These are phyloP conservation scores for Perdita meconis DNA, from an alignment of 2,888 invertebrate genomes.

Conservation along the genomic window DNA sequence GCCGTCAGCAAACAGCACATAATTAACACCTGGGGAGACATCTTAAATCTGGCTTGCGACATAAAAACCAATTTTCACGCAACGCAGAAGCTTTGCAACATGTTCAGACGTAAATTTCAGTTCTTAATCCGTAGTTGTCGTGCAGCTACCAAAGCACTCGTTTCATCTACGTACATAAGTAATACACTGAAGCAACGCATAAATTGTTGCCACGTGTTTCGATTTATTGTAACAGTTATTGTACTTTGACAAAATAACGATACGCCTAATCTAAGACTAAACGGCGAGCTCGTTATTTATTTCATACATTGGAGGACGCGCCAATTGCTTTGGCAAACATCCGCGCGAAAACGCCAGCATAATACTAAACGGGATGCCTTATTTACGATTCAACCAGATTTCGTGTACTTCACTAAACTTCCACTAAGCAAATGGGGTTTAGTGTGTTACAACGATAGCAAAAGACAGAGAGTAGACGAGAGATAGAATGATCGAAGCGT, in stretches of 20 bases:
- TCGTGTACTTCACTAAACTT: constrained; percentile 40
- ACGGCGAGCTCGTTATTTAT: constrained; percentile 34
- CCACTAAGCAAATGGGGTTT: constrained; percentile 43
- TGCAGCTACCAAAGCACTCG: constrained; percentile 16
- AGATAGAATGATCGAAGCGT: constrained; percentile 78
- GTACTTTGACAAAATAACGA: constrained; percentile 38
- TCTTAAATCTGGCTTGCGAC: too few relatives aligned
- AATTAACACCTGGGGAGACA: constrained; percentile 5
- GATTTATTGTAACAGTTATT: constrained; percentile 32
- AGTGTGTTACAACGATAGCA: constrained; percentile 53
- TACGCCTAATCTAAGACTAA: constrained; percentile 46
- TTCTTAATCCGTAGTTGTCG: neutral
- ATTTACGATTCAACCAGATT: constrained; percentile 35
- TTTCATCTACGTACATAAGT: constrained; percentile 12
- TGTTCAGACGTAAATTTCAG: neutral
- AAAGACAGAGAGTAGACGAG: constrained; percentile 62
- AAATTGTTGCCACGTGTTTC: constrained; percentile 10
- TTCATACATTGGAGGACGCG: constrained; percentile 20
- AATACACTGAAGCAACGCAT: constrained; percentile 5
- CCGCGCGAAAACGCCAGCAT: constrained; percentile 46
- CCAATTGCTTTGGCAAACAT: constrained; percentile 37
- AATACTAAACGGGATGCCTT: constrained; percentile 42
- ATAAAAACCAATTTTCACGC: too few relatives aligned
- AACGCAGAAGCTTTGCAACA: neutral
- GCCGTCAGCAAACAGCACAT: neutral